Evolutionary conservation across 1,140 invertebrate species (phyloP).

Genomic region (Drosophila leontia): DNA sequence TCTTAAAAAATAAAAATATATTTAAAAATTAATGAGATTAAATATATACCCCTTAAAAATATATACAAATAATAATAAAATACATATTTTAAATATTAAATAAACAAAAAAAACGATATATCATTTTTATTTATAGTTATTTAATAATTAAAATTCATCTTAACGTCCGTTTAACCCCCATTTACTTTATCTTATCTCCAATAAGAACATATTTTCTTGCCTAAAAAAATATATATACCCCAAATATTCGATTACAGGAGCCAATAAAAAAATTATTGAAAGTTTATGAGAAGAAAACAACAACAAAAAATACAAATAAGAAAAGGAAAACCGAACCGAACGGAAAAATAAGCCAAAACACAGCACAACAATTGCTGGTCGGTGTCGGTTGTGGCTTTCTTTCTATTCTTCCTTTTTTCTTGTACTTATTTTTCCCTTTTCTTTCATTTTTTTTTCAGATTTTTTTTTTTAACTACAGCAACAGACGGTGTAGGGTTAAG

Average conservation of each 20-base stretch:
- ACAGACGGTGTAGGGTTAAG: constrained; percentile 35
- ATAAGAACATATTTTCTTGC: background rate
- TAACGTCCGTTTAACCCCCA: too few relatives aligned
- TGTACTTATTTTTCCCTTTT: constrained; percentile 10
- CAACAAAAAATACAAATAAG: constrained; percentile 17
- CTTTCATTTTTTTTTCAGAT: background rate
- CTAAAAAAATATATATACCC: constrained; percentile 1
- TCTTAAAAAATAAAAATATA: background rate
- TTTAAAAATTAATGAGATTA: background rate
- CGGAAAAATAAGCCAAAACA: constrained; percentile 49
- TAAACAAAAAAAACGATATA: background rate
- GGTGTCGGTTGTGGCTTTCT: constrained; percentile 68
- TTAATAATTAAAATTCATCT: background rate
- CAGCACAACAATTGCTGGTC: constrained; percentile 65
- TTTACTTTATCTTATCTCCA: background rate
- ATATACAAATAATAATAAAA: background rate
- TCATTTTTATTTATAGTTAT: background rate
- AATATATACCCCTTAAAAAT: background rate
- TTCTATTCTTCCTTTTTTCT: constrained; percentile 10
- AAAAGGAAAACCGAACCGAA: constrained; percentile 14
- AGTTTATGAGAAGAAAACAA: constrained; percentile 70
- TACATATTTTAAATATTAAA: background rate
- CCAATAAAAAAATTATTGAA: constrained; percentile 71
- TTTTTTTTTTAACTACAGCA: constrained; percentile 55
- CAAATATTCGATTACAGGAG: constrained; percentile 18